phyloP scores from a whole-genome alignment of 2,797 vertebrate genomes.

The Poeciliopsis presidionis region DNA sequence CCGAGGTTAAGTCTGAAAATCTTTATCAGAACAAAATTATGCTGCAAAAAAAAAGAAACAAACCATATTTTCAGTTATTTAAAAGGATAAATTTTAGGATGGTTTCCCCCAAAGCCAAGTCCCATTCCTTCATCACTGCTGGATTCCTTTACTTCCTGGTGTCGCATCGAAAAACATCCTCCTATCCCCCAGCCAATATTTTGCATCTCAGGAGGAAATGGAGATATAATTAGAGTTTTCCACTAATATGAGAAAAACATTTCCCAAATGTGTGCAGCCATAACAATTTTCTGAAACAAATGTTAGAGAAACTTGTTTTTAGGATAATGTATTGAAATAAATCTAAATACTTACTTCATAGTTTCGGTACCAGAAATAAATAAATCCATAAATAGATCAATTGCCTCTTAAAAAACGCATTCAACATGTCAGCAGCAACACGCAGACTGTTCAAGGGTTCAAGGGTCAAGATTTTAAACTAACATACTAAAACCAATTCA shows the following conservation, averaged over 20 bases:
- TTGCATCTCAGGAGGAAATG: background rate
- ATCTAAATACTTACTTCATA: background rate
- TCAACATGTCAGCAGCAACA: background rate
- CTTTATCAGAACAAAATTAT: background rate
- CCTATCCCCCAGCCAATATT: background rate
- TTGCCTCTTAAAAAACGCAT: background rate
- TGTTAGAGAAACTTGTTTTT: background rate
- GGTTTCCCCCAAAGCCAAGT: background rate
- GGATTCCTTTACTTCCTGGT: background rate
- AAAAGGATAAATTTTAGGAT: background rate
- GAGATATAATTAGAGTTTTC: background rate
- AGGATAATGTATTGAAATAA: background rate
- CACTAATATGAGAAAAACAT: background rate
- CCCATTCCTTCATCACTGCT: background rate
- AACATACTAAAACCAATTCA: background rate
- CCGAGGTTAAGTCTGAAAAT: background rate
- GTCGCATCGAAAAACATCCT: background rate
- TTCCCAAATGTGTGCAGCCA: background rate
- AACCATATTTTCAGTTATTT: background rate
- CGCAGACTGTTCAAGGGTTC: background rate
- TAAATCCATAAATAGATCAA: background rate
- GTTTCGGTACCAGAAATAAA: background rate
- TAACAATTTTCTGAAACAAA: background rate
- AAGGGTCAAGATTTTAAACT: background rate
- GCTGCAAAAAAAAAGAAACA: background rate